phyloP scores from a whole-genome alignment of 2,797 vertebrate genomes.

The Tiaroga cobitis region DNA sequence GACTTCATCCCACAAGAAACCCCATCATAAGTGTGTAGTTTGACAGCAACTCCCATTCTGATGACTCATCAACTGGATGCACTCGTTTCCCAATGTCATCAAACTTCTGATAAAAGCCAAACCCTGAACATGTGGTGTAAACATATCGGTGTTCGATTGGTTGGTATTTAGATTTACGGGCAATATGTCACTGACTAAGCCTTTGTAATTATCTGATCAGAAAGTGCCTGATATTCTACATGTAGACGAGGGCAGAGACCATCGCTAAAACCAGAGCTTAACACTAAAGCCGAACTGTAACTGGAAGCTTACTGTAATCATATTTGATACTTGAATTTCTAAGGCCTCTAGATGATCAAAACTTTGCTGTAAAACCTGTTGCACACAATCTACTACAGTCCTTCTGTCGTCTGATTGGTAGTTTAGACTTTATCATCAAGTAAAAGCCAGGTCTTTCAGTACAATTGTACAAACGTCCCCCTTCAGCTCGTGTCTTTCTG shows the following conservation, averaged over 20 bases:
- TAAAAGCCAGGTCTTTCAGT: not conserved
- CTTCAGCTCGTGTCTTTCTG: not conserved
- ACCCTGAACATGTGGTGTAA: constrained; percentile 18
- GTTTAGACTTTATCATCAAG: not conserved
- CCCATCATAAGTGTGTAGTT: not conserved
- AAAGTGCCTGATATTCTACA: not conserved
- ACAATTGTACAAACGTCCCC: not conserved
- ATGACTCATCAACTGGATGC: constrained; percentile 28
- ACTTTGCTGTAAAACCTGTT: not conserved
- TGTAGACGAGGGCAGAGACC: not conserved
- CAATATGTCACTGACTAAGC: not conserved
- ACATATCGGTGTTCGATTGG: not conserved
- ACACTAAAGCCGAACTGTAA: not conserved
- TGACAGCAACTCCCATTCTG: constrained; percentile 1
- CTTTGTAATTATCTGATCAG: not conserved
- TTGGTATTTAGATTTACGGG: not conserved
- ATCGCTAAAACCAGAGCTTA: not conserved
- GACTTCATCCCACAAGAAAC: constrained; percentile 11
- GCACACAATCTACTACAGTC: not conserved
- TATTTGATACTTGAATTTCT: not conserved
- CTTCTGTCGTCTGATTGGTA: not conserved
- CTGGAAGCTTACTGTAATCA: not conserved
- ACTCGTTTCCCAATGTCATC: constrained; percentile 17
- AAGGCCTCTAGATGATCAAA: not conserved
- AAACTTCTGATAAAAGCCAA: constrained; percentile 16